Evolutionary conservation across 2,888 invertebrate genomes (phyloP).

Genomic region (Sphinx pinastri): DNA sequence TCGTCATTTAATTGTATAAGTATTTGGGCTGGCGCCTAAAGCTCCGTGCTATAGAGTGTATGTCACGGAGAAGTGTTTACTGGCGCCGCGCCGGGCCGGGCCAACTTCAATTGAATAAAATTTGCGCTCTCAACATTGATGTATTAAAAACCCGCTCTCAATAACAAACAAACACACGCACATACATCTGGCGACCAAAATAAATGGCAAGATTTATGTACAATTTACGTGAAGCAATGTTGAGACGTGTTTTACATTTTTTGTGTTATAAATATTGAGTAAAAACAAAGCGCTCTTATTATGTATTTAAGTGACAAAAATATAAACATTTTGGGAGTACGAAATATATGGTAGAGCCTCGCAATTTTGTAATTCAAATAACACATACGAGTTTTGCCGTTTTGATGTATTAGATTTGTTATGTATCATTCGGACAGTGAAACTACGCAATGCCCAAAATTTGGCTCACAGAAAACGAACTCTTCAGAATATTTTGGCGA

Average conservation of each 20-base stretch:
- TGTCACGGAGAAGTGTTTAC: constrained; percentile 11
- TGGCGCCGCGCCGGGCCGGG: constrained; percentile 11
- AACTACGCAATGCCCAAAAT: too few species aligned
- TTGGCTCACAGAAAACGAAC: too few species aligned
- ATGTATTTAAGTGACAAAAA: too few species aligned
- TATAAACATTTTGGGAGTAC: too few species aligned
- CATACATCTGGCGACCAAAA: constrained; percentile 21
- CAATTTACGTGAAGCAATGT: constrained; percentile 21
- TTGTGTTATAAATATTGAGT: background rate
- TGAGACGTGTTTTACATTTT: constrained; percentile 30
- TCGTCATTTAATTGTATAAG: too few species aligned
- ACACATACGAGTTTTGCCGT: too few species aligned
- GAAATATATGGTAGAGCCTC: too few species aligned
- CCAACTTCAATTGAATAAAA: constrained; percentile 16
- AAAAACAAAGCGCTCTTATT: background rate
- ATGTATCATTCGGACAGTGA: too few species aligned
- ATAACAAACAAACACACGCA: constrained; percentile 23
- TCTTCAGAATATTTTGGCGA: too few species aligned
- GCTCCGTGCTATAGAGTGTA: background rate
- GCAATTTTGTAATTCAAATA: too few species aligned
- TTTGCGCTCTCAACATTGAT: too few species aligned
- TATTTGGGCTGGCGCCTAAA: background rate
- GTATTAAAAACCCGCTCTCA: constrained; percentile 22
- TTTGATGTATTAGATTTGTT: too few species aligned
- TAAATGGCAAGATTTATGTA: constrained; percentile 32